Conservation (phyloP, 2,113 vertebrate species). For the Callocephalon fimbriatum region DNA sequence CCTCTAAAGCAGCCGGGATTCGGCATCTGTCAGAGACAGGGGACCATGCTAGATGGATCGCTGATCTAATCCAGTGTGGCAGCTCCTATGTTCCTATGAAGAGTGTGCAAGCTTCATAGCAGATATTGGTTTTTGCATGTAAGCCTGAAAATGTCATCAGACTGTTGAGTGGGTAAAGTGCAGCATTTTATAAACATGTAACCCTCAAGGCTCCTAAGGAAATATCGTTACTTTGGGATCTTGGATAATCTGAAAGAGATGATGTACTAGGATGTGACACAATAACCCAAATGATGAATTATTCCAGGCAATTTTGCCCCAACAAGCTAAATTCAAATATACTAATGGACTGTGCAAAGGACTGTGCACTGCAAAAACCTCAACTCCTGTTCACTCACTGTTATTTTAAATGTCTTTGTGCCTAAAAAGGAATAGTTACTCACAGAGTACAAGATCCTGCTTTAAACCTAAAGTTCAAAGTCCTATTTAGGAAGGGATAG, state of each 20-base stretch:
- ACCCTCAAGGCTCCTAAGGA: conserved; percentile 45
- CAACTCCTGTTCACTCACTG: background rate
- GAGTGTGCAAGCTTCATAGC: background rate
- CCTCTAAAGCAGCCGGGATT: conserved; percentile 47
- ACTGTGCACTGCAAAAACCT: background rate
- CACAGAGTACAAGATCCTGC: conserved; percentile 27
- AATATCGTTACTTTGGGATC: conserved; percentile 53
- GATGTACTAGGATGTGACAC: conserved; percentile 63
- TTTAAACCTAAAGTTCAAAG: conserved; percentile 64
- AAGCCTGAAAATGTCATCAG: conserved; percentile 51
- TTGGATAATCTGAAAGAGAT: conserved; percentile 51
- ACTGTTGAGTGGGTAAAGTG: conserved; percentile 63
- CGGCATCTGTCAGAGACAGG: conserved; percentile 64
- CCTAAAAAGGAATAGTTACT: conserved; percentile 36
- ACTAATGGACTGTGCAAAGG: conserved; percentile 49
- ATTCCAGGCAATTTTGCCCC: conserved; percentile 64
- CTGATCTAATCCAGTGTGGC: conserved; percentile 67
- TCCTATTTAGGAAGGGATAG: conserved; percentile 58
- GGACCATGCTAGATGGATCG: conserved; percentile 41
- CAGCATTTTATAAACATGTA: conserved; percentile 64
- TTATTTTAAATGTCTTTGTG: conserved; percentile 44
- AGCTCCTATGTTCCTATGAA: conserved; percentile 49
- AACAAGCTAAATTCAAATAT: conserved; percentile 56
- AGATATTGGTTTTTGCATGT: conserved; percentile 52
- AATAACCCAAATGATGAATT: conserved; percentile 70